Conservation (phyloP, 2,113 vertebrate species). For the Sinocyclocheilus rhinocerous region DNA sequence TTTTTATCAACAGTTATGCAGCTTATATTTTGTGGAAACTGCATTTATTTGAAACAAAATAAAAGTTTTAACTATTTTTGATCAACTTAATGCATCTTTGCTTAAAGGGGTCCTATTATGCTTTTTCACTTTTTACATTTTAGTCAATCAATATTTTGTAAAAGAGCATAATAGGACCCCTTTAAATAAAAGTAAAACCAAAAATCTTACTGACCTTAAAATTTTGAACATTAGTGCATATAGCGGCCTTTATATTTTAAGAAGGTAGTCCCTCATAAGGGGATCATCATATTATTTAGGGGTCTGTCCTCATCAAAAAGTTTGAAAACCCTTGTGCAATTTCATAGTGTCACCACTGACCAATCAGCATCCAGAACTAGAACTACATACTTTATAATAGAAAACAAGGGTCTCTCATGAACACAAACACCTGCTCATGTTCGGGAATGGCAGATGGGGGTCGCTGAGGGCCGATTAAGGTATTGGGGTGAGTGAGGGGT, state of each 20-base stretch:
- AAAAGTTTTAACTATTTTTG: not conserved
- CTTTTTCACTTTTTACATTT: too few species aligned
- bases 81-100: not conserved
- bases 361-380: not conserved
- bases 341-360: not conserved
- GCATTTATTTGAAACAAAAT: not conserved
- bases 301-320: not conserved
- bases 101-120: too few species aligned
- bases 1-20: not conserved
- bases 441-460: not conserved
- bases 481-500: conserved; percentile 33
- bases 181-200: not conserved
- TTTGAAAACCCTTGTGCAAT: not conserved
- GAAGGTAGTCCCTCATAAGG: too few species aligned
- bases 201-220: too few species aligned
- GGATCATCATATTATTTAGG: not conserved
- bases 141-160: too few species aligned
- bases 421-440: conserved; percentile 27
- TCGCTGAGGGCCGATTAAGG: not conserved
- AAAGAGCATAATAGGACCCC: too few species aligned
- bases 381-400: not conserved
- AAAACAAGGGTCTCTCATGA: not conserved
- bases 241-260: too few species aligned
- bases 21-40: not conserved
- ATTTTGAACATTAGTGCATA: too few species aligned